Conservation (phyloP, 2,888 invertebrate genomes). For the Spicauda simplicius region DNA sequence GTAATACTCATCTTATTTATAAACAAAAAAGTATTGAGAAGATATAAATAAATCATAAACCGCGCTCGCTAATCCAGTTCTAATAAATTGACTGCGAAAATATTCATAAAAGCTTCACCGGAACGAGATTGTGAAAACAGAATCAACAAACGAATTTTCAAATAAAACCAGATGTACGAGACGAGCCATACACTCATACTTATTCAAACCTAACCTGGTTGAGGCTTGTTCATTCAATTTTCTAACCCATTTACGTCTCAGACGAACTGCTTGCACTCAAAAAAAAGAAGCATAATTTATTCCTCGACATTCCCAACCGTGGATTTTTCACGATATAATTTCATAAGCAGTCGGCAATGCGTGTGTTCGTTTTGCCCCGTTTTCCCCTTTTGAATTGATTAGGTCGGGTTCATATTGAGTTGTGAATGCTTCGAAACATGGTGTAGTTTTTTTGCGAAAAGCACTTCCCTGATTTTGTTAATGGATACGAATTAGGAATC, state of each 20-base stretch:
- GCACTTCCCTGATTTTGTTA: constrained; percentile 61
- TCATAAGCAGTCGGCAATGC: constrained; percentile 74
- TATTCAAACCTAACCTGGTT: constrained; percentile 72
- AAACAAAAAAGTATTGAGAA: not conserved
- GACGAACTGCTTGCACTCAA: constrained; percentile 70
- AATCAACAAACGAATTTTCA: constrained; percentile 44
- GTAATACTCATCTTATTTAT: not conserved
- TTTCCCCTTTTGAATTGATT: constrained; percentile 82
- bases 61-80: constrained; percentile 28
- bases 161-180: constrained; percentile 54
- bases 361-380: constrained; percentile 76
- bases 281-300: constrained; percentile 60
- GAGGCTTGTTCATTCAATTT: constrained; percentile 80
- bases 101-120: constrained; percentile 31
- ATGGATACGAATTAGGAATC: constrained; percentile 47
- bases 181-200: constrained; percentile 69
- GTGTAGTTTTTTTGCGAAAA: constrained; percentile 56
- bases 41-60: not conserved
- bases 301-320: constrained; percentile 65
- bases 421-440: constrained; percentile 69
- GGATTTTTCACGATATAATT: constrained; percentile 81
- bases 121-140: constrained; percentile 38
- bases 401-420: constrained; percentile 75
- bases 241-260: constrained; percentile 84
- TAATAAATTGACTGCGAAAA: constrained; percentile 38